Evolutionary conservation across 2,113 vertebrate genomes (phyloP), one percentile per base, ranked within the genome.

Genomic region (Psephotus haematonotus): DNA sequence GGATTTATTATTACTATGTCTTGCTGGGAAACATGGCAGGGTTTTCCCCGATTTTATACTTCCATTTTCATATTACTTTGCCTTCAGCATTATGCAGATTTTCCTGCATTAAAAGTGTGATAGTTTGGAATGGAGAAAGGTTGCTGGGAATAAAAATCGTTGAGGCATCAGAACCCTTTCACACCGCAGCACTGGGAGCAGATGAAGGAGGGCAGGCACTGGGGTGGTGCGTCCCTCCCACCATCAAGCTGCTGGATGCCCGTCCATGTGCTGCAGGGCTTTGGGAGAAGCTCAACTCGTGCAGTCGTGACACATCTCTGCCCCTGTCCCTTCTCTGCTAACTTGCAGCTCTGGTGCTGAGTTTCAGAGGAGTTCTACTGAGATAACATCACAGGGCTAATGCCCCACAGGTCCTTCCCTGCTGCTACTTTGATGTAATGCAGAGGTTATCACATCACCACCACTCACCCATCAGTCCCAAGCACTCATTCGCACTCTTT

Each of bases 371-470:
- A 46, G 0, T 29, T 6, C 4, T 53, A 20, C 63, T 46, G 55
- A 59, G 44, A 9, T 18, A 41, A 11, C 13, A 16, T 20, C 28
- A 24, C 13, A 44, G 17, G 29, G 22, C 11, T 41, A 59, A 12
- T 1, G 2, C 1, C 29, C 9, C 59, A 8, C 33, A 11, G 64
- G 28, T 49, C 17, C 25, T 41, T n/a, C 13, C 44, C 46, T 27
- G 13, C 2, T 1, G 0, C 59, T 55, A 31, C 13, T 24, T 29
- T 5, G 1, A 0, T 12, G 12, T 17, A 10, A 13, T 33, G 9
- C 29, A 65, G 76, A 57, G 49, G 6, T n/a, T 39, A 12, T 17
- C 47, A 10, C 24, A 20, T 50, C 60, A 29, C 39, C 46, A 7
- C 9, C 47, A 1, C 33, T 46, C 63, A 27, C 24, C 14, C 41